Evolutionary conservation across 2,113 vertebrate species (phyloP).

Genomic region (Sinocyclocheilus anophthalmus): DNA sequence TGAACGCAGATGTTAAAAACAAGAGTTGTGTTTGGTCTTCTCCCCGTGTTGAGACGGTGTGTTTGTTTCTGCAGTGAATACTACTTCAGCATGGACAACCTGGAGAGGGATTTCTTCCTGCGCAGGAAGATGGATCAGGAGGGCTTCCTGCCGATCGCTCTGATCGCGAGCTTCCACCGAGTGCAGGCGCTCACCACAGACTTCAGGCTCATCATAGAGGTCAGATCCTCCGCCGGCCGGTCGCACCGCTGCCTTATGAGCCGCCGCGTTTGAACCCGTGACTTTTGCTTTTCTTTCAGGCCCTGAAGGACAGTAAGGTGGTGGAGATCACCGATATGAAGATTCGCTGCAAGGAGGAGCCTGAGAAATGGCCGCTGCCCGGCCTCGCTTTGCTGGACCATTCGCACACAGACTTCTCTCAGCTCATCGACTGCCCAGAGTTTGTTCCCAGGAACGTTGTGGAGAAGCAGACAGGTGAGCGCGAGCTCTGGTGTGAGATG

Average conservation of each 20-base stretch:
- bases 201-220: slow-evolving; percentile 88
- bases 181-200: slow-evolving; percentile 96
- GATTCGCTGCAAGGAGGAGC: slow-evolving; percentile 90
- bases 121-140: slow-evolving; percentile 94
- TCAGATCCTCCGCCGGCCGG: slow-evolving; percentile 48
- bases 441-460: slow-evolving; percentile 89
- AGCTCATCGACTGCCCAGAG: slow-evolving; percentile 95
- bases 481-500: neutral
- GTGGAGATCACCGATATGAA: slow-evolving; percentile 95
- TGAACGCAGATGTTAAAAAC: neutral
- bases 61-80: slow-evolving; percentile 82
- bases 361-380: slow-evolving; percentile 93
- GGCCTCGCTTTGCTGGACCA: slow-evolving; percentile 83
- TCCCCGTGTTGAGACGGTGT: neutral
- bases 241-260: no score
- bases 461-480: slow-evolving; percentile 84
- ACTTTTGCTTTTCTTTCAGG: slow-evolving; percentile 67
- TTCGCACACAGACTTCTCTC: slow-evolving; percentile 91
- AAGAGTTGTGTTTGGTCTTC: neutral
- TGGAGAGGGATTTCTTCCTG: slow-evolving; percentile 96
- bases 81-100: slow-evolving; percentile 97
- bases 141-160: slow-evolving; percentile 89
- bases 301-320: slow-evolving; percentile 93
- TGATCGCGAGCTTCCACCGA: slow-evolving; percentile 94
- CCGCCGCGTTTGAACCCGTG: neutral